These are phyloP conservation scores for Enteromius trimaculatus DNA, from an alignment of 2,797 vertebrate species.

Conservation along the genomic window DNA sequence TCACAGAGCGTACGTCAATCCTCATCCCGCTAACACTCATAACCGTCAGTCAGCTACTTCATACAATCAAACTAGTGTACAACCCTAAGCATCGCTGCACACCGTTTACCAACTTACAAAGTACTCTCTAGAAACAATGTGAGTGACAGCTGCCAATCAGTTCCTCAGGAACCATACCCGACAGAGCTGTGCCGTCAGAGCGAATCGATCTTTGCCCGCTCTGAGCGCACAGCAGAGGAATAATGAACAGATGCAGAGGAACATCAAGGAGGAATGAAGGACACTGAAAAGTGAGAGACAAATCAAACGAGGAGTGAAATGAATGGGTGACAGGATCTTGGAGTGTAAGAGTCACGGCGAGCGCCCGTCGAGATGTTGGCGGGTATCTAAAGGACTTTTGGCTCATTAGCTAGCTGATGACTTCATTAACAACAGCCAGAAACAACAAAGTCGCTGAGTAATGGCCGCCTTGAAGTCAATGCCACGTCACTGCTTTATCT, in stretches of 20 bases:
- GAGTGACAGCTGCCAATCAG: constrained; percentile 10
- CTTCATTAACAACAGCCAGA: constrained; percentile 37
- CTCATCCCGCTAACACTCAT: neutral
- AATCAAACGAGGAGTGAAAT: neutral
- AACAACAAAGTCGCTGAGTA: constrained; percentile 11
- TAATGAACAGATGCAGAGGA: constrained; percentile 2
- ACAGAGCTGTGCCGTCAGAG: neutral
- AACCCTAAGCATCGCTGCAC: neutral
- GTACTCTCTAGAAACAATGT: constrained; percentile 4
- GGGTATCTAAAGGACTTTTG: constrained; percentile 44
- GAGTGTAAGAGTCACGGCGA: neutral
- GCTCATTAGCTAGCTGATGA: constrained; percentile 50
- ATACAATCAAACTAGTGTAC: neutral
- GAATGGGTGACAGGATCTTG: neutral
- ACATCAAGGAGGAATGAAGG: constrained; percentile 10
- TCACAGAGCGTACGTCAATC: neutral
- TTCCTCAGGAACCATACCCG: neutral
- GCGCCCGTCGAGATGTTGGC: neutral
- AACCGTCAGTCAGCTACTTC: constrained; percentile 16
- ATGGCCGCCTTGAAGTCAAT: constrained; percentile 14
- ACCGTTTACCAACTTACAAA: neutral
- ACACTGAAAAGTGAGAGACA: constrained; percentile 3
- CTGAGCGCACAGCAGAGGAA: neutral
- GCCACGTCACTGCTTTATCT: neutral
- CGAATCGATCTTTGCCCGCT: neutral